Base-by-base conservation (phyloP, 1,140 invertebrate species). In the Tetranychus urticae region DNA sequence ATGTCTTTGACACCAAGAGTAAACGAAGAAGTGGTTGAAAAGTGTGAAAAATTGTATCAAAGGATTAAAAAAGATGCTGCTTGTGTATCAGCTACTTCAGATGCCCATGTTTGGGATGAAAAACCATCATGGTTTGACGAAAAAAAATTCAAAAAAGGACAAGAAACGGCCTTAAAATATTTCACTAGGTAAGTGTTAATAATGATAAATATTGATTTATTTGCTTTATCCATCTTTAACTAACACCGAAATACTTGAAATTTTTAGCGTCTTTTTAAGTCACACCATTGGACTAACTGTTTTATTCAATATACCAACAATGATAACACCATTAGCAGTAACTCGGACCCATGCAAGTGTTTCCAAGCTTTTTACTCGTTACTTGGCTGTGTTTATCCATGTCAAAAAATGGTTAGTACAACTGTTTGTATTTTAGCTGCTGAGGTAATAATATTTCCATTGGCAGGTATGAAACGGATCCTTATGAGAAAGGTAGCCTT, bases 341-440 rank as follows among this genome's bases (percentile, higher is more conserved):
- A 64, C 56, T n/a, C 34, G 33, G 13, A 31, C 55, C 14, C 55
- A 56, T 36, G 14, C 55, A 2, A 56, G 14, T 14, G 70, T 70
- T 64, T 69, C 67, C 68, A 67, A 73, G 67, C 81, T 86, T 0
- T 87, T 85, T 69, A 79, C 76, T 61, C 76, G 88, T 65, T 90
- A 90, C 68, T 68, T 83, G 2, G 77, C 77, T 1, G 86, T 84
- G 0, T 71, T 84, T 52, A 71, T 80, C 3, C 84, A 88, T 66
- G 79, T 82, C n/a, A 70, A 78, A 1, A 68, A 78, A 2, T 91
- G 87, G 87, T 58, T 6, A 52, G 14, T 52, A 5, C 42, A 56
- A 34, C 47, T 52, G 37, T 46, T 62, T 48, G n/a, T 46, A 52
- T 14, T 52, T 34, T 6, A 46, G n/a, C 33, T 47, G 47, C 36